Base-by-base conservation (phyloP, 2,797 vertebrate species). In the Pseudochaenichthys georgianus region DNA sequence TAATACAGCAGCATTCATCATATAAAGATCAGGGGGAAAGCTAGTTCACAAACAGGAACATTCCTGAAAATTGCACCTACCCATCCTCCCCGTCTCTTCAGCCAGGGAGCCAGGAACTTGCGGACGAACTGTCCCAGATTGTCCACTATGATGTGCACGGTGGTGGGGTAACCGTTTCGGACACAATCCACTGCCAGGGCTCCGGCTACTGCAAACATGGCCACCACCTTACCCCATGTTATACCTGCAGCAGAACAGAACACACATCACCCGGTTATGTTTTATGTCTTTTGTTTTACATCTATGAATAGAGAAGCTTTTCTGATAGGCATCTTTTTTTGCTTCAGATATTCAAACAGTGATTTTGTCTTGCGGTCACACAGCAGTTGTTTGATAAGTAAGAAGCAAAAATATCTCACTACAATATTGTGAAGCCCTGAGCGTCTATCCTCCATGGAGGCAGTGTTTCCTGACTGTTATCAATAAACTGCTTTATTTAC, bases 221-320 rank as follows among this genome's bases (percentile, higher is more conserved):
- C 96, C 34, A 97, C 98, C 86, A 99, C 96, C 86, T 99, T 99
- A 34, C 97, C 98, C 98, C 98, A 99, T 0, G 98, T 99, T 82
- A 99, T 96, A 71, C 98, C 98, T 99, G 19, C 38, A 80, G 38
- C 1, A 59, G 17, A 71, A 45, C 60, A 28, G 34, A 54, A 64
- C 11, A 77, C 3, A 64, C 16, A 46, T 53, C 50, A 63, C 9
- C 46, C 11, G 9, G 52, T 62, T 69, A 53, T 3, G 3, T 48
- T 62, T 38, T 3, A 17, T 13, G 48, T 64, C n/a, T 55, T 48
- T 3, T 51, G 4, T 38, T 34, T 48, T 4, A 15, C 28, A n/a
- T 60, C 13, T 21, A 4, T 34, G 3, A 2, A 45, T 17, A 52
- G 11, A 13, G 48, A 13, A 21, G 42, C 5, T 63, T 38, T 9